A percentile compares a stretch with the other conserved stretches of the same genome.
Evolutionary conservation across 2,888 invertebrate genomes (phyloP).

Genomic region (Luperina nickerlii): DNA sequence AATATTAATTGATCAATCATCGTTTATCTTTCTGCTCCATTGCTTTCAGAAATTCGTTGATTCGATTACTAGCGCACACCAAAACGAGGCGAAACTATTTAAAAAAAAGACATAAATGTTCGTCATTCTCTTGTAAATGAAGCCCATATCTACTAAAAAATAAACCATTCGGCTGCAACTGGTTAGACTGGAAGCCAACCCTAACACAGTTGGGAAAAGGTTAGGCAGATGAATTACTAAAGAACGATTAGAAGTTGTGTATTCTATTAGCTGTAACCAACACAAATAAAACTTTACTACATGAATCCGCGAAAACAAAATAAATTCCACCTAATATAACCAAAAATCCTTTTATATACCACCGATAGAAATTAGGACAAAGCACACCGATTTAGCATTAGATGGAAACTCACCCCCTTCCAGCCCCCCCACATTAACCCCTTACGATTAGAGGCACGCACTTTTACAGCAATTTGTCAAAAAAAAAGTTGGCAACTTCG

Average conservation of each 20-base stretch:
- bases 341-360: constrained; percentile 10
- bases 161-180: not conserved
- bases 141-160: not conserved
- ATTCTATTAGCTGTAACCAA: not conserved
- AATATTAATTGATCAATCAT: constrained; percentile 20
- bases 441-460: constrained; percentile 79
- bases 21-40: not conserved
- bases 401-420: constrained; percentile 53
- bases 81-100: not conserved
- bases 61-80: constrained; percentile 1
- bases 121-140: not conserved
- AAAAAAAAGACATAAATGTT: not conserved
- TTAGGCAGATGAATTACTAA: not conserved
- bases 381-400: constrained; percentile 52
- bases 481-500: constrained; percentile 86
- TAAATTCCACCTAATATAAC: not conserved
- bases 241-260: not conserved
- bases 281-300: not conserved
- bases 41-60: not conserved
- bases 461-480: constrained; percentile 89
- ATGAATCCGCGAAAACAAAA: not conserved
- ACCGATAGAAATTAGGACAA: constrained; percentile 55
- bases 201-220: not conserved
- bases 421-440: constrained; percentile 52
- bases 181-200: not conserved